A percentile compares a stretch with the other conserved stretches of the same genome.
These are phyloP conservation scores for Anabas testudineus DNA, from an alignment of 2,797 vertebrate genomes.

Conservation along the genomic window DNA sequence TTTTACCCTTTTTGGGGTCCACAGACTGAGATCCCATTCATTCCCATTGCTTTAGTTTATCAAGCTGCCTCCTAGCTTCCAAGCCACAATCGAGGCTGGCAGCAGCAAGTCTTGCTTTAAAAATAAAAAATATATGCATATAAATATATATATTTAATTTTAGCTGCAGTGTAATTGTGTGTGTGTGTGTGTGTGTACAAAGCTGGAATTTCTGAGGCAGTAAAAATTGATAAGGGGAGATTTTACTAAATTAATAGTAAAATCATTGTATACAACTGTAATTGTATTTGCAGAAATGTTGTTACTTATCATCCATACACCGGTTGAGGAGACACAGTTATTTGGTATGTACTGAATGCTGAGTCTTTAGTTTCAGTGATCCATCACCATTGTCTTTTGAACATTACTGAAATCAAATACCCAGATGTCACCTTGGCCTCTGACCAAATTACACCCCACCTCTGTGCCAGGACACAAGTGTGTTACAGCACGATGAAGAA, in stretches of 20 bases:
- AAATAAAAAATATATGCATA: no score
- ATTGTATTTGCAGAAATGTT: not conserved
- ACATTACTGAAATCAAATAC: slow-evolving; percentile 17
- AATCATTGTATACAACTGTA: no score
- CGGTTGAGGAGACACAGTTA: not conserved
- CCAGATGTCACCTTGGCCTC: slow-evolving; percentile 1
- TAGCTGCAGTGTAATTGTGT: not conserved
- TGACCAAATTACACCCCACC: not conserved
- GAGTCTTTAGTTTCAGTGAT: slow-evolving; percentile 6
- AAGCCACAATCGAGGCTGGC: not conserved
- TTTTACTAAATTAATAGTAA: not conserved
- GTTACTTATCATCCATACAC: not conserved
- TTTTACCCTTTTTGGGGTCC: not conserved
- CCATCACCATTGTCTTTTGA: not conserved
- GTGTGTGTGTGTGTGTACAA: no score
- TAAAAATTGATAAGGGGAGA: no score
- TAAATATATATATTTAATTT: no score
- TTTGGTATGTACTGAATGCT: not conserved
- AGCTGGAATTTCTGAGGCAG: no score
- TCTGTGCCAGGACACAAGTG: not conserved
- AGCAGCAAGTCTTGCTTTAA: not conserved
- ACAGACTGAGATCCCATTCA: not conserved
- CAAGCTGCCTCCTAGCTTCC: not conserved
- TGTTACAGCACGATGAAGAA: not conserved
- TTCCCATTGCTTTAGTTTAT: no score